Base-by-base conservation (phyloP, 2,113 vertebrate genomes). In the Rhinichthys klamathensis region DNA sequence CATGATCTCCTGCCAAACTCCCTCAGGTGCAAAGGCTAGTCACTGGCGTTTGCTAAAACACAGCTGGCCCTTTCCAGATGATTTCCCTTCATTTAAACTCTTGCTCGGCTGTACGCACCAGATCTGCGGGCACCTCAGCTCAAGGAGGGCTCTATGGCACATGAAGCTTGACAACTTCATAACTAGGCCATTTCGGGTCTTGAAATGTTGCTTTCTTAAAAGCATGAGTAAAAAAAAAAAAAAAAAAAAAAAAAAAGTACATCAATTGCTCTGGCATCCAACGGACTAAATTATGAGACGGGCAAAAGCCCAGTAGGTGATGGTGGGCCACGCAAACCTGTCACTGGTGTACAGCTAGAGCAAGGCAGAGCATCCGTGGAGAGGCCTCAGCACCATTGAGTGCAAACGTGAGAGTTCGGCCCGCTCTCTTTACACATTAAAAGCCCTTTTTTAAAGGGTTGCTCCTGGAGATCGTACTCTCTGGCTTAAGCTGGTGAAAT, bases 341-440 rank as follows among this genome's bases (percentile, higher is more conserved):
- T 56, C 27, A 56, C 49, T 32, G 27, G 44, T 38, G 44, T 10
- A 65, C 27, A 77, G 58, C 44, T 69, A 41, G 74, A 69, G 54
- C 54, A 18, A 54, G 51, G 54, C 54, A 54, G 54, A 56, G 63
- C 7, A 27, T 78, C 69, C 78, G 23, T 58, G 54, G 58, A 84
- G 77, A 84, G 51, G 78, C 85, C 85, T 63, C 79, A 85, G 88
- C 85, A 89, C 85, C 88, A 79, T 77, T 6, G 73, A 74, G 75
- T 67, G 77, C 78, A 58, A 30, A 18, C 32, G 65, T 35, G 21
- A 80, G 69, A 73, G 85, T 54, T 58, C 30, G 35, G 61, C 79
- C 73, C 16, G 73, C 32, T 74, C 82, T 72, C 77, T 3, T 73
- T 75, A 82, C 35, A 49, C n/a, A 10, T 80, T 67, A 79, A 67